Evolutionary conservation across 2,888 invertebrate species (phyloP).

Genomic region (Aleiodes alternator): DNA sequence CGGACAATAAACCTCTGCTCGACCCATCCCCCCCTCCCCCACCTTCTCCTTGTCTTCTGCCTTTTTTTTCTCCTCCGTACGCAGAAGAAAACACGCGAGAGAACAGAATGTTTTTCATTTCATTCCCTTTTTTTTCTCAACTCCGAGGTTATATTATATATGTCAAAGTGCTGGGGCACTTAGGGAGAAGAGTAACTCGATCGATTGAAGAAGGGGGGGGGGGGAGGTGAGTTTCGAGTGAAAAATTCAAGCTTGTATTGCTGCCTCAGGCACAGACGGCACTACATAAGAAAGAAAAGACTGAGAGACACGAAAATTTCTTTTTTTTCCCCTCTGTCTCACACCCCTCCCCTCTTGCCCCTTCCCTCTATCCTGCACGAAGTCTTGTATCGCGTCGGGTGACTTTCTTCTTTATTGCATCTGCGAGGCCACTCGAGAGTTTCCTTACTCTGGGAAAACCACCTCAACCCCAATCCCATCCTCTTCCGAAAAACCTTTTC

Average conservation of each 20-base stretch:
- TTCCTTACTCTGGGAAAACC: conserved; percentile 38
- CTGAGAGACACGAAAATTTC: conserved; percentile 24
- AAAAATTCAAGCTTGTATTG: conserved; percentile 42
- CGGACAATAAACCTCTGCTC: conserved; percentile 35
- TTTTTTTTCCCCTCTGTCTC: conserved; percentile 1
- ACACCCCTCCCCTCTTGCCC: too few species aligned
- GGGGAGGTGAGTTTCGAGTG: conserved; percentile 17
- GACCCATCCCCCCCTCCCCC: conserved; percentile 37
- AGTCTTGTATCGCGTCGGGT: conserved; percentile 37
- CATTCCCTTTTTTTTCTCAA: too few species aligned
- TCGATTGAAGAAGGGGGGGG: background rate
- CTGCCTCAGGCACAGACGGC: conserved; percentile 27
- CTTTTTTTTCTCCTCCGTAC: conserved; percentile 11
- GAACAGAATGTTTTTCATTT: too few species aligned
- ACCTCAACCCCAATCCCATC: conserved; percentile 25
- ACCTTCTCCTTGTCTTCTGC: conserved; percentile 2
- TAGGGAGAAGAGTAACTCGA: conserved; percentile 1
- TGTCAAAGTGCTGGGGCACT: background rate
- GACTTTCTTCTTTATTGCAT: conserved; percentile 49
- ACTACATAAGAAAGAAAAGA: conserved; percentile 29
- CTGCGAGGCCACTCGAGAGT: conserved; percentile 41
- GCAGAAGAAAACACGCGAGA: conserved; percentile 14
- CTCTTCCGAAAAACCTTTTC: conserved; percentile 28
- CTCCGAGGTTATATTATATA: background rate
- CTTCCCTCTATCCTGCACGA: background rate